Conservation (phyloP, 2,113 vertebrate genomes). For the Phalacrocorax pelagicus region DNA sequence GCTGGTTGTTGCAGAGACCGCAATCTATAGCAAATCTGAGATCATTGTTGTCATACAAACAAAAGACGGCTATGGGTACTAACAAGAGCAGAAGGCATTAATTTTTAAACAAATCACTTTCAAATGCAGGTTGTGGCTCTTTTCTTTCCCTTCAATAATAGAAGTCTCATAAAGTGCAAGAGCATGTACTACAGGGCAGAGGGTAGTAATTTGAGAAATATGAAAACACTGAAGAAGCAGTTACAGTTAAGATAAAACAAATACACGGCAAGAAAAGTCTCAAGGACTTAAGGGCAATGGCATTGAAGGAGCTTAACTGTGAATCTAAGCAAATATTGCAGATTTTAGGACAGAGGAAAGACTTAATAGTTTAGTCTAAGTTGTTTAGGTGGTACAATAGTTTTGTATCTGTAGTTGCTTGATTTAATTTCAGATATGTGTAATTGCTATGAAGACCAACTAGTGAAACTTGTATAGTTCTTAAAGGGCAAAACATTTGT, state of each 20-base stretch:
- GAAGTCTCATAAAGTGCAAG: background rate
- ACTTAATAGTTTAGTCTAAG: background rate
- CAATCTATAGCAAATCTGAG: background rate
- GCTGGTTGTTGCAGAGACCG: background rate
- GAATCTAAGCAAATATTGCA: constrained; percentile 25
- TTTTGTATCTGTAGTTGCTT: constrained; percentile 6
- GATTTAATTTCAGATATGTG: constrained; percentile 53
- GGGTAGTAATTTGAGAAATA: background rate
- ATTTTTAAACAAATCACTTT: constrained; percentile 31
- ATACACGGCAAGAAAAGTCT: background rate
- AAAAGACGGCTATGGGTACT: background rate
- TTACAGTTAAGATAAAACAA: constrained; percentile 4
- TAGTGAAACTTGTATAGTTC: background rate
- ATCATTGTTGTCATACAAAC: background rate
- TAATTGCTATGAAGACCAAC: constrained; percentile 4
- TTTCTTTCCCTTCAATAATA: background rate
- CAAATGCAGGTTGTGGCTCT: background rate
- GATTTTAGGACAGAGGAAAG: constrained; percentile 20
- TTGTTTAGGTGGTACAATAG: constrained; percentile 8
- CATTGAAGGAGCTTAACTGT: background rate
- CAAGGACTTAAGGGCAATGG: background rate
- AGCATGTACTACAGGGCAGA: background rate
- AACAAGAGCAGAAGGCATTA: background rate
- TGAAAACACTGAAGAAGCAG: background rate
- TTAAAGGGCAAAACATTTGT: background rate